phyloP scores from a whole-genome alignment of 2,113 vertebrate genomes.

The Stigmatopora argus region DNA sequence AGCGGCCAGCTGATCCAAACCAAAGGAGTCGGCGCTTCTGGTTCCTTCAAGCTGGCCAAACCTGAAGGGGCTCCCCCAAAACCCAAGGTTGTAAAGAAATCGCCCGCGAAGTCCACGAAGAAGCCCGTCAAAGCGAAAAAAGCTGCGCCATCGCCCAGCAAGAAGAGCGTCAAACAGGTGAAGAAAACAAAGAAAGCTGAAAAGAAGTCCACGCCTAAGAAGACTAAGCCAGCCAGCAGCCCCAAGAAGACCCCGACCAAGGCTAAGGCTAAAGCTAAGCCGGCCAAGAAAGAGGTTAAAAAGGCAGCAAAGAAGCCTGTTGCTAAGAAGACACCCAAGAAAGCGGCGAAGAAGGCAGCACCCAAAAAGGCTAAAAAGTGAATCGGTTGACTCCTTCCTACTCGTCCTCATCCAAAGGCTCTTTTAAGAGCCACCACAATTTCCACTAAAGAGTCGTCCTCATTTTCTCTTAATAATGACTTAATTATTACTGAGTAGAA shows the following conservation, averaged over 20 bases:
- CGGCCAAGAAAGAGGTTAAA: not conserved
- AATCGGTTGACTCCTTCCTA: not conserved
- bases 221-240: not conserved
- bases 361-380: not conserved
- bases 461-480: too few relatives aligned
- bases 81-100: not conserved
- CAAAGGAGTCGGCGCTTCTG: not conserved
- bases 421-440: conserved; percentile 14
- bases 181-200: not conserved
- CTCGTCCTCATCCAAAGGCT: conserved; percentile 4
- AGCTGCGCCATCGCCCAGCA: not conserved
- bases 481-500: too few relatives aligned
- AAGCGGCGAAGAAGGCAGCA: not conserved
- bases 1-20: not conserved
- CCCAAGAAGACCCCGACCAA: not conserved
- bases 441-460: not conserved
- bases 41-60: conserved; percentile 2
- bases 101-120: not conserved
- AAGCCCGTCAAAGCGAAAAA: not conserved
- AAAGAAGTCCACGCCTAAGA: not conserved
- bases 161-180: not conserved
- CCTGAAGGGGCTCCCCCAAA: not conserved
- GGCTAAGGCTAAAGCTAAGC: not conserved
- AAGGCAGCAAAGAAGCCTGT: not conserved
- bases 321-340: not conserved